Conservation (phyloP, 2,113 vertebrate species). For the Percopsis transmontana region DNA sequence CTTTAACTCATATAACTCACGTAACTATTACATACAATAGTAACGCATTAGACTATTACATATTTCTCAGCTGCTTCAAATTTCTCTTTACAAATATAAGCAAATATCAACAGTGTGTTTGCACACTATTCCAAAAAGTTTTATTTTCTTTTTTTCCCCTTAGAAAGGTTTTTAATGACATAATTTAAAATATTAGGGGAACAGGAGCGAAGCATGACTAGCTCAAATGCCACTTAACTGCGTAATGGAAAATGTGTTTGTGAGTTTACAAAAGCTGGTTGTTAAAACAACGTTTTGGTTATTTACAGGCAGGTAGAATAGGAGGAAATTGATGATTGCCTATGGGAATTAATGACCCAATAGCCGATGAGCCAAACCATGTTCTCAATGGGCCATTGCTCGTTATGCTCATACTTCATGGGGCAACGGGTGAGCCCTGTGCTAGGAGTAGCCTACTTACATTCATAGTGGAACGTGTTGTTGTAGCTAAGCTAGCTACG, state of each 20-base stretch:
- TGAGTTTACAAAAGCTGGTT: too few species aligned
- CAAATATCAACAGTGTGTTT: too few species aligned
- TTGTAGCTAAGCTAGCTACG: constrained; percentile 16
- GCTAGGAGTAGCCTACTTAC: constrained; percentile 18
- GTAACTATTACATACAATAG: too few species aligned
- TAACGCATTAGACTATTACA: neutral
- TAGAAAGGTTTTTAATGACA: neutral
- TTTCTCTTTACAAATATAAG: neutral
- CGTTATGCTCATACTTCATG: constrained; percentile 40
- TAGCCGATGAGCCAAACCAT: neutral
- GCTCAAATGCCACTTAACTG: constrained; percentile 6
- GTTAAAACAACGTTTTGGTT: too few species aligned
- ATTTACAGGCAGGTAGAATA: constrained; percentile 19
- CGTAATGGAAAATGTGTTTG: constrained; percentile 3
- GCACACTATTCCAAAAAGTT: too few species aligned
- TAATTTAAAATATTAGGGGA: neutral
- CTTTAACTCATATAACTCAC: too few species aligned
- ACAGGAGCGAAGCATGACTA: neutral
- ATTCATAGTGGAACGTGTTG: constrained; percentile 50
- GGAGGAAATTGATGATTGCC: constrained; percentile 38
- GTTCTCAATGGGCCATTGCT: neutral
- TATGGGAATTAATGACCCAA: constrained; percentile 9
- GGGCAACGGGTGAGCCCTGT: constrained; percentile 27
- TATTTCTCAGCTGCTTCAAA: neutral
- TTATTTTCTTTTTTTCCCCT: neutral